Conservation (phyloP, 2,797 vertebrate species). For the Bucorvus abyssinicus region DNA sequence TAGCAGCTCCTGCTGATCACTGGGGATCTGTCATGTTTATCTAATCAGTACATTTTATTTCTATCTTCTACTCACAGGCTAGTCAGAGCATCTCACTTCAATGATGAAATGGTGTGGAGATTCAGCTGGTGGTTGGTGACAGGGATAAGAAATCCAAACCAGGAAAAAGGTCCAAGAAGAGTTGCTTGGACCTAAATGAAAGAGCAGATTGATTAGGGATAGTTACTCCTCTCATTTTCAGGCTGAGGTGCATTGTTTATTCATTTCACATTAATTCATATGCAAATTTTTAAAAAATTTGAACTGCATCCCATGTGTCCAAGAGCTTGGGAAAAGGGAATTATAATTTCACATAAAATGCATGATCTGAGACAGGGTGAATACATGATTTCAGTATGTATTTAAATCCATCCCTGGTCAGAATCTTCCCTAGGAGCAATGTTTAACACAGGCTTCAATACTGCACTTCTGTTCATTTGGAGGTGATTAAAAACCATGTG, state of each 20-base stretch:
- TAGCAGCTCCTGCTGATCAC: background rate
- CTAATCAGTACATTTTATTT: background rate
- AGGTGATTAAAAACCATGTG: background rate
- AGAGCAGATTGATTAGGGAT: background rate
- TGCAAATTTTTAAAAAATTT: background rate
- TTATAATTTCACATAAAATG: background rate
- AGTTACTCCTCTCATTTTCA: background rate
- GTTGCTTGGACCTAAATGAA: background rate
- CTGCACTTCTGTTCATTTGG: background rate
- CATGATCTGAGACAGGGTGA: background rate
- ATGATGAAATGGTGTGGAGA: background rate
- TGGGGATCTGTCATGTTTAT: rapidly evolving
- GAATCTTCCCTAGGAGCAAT: background rate
- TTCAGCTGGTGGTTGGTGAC: background rate
- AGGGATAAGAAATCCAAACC: background rate
- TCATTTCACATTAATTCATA: background rate
- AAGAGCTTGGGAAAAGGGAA: background rate
- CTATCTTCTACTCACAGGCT: background rate
- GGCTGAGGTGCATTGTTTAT: background rate
- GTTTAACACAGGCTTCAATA: background rate
- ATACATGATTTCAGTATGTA: background rate
- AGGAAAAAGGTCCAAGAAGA: background rate
- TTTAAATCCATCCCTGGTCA: background rate
- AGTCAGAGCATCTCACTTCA: background rate
- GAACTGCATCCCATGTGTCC: rapidly evolving